Percentiles rank a stretch among this genome's conserved stretches.
phyloP scores from a whole-genome alignment of 1,140 invertebrate genomes.

The Fopius arisanus region DNA sequence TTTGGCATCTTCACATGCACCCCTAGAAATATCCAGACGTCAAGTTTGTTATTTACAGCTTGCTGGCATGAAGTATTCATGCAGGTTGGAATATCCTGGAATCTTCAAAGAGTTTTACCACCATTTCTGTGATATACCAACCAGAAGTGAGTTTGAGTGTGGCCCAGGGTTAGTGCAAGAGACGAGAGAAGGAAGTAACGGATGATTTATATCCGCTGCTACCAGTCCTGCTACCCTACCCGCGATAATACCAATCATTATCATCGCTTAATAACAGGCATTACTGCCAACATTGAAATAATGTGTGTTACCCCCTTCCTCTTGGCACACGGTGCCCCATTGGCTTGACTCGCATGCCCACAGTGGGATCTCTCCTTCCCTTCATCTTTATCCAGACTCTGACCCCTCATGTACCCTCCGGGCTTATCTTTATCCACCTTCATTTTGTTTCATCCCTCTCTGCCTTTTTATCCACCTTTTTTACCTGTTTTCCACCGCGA shows the following conservation, averaged over 20 bases:
- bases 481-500: not conserved
- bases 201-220: constrained; percentile 67
- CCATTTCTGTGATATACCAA: not conserved
- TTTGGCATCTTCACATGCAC: too few relatives aligned
- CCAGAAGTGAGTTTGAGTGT: constrained; percentile 7
- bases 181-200: constrained; percentile 60
- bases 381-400: not conserved
- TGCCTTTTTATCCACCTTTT: not conserved
- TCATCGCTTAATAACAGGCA: constrained; percentile 68
- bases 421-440: not conserved
- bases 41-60: constrained; percentile 60
- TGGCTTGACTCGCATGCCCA: constrained; percentile 9
- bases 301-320: constrained; percentile 42
- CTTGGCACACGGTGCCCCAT: not conserved
- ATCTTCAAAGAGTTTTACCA: not conserved
- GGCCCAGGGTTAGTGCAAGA: constrained; percentile 45
- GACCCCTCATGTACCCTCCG: not conserved
- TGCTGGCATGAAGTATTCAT: constrained; percentile 55
- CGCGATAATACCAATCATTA: constrained; percentile 68
- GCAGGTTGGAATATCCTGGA: not conserved
- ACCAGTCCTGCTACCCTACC: constrained; percentile 64
- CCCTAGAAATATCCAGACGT: not conserved
- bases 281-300: constrained; percentile 68
- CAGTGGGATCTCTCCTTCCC: constrained; percentile 1
- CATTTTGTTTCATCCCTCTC: not conserved